These are phyloP conservation scores for Drosophila gaucha DNA, from an alignment of 2,888 invertebrate genomes.

Conservation along the genomic window DNA sequence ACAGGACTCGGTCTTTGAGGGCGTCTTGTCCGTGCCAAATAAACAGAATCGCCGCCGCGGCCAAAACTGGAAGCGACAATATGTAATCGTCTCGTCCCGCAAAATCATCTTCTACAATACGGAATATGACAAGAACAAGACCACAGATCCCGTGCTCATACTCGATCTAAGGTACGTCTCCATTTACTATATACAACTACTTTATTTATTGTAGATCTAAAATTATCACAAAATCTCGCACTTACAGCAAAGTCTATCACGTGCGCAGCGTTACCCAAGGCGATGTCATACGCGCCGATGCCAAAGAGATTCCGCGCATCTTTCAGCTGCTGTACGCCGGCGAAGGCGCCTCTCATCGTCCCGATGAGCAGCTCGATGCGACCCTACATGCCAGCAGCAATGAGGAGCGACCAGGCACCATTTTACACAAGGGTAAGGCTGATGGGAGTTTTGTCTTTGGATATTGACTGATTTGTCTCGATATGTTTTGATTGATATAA, in stretches of 20 bases:
- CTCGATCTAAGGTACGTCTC: slow-evolving; percentile 95
- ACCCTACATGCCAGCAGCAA: slow-evolving; percentile 85
- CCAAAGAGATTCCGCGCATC: slow-evolving; percentile 99
- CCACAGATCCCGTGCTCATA: slow-evolving; percentile 95
- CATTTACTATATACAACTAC: neutral
- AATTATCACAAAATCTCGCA: neutral
- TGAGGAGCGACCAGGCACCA: slow-evolving; percentile 84
- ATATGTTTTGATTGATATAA: too few relatives aligned
- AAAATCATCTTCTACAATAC: slow-evolving; percentile 99
- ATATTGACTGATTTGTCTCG: too few relatives aligned
- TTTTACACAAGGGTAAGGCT: slow-evolving; percentile 84
- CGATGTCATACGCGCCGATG: slow-evolving; percentile 99
- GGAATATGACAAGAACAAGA: slow-evolving; percentile 96
- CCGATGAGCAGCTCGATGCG: slow-evolving; percentile 88
- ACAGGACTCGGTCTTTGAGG: slow-evolving; percentile 93
- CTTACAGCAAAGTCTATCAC: slow-evolving; percentile 97
- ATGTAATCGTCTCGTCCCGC: slow-evolving; percentile 97
- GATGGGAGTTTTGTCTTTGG: neutral
- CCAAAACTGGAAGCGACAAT: slow-evolving; percentile 98
- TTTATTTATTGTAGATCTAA: neutral
- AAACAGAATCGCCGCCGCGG: slow-evolving; percentile 95
- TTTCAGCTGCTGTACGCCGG: slow-evolving; percentile 98
- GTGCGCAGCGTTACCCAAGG: slow-evolving; percentile 99
- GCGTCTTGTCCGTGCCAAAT: slow-evolving; percentile 97
- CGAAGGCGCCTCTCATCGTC: slow-evolving; percentile 95